A percentile compares a stretch with the other conserved stretches of the same genome.
Evolutionary conservation across 2,888 invertebrate genomes (phyloP).

Genomic region (Cetonia aurata): DNA sequence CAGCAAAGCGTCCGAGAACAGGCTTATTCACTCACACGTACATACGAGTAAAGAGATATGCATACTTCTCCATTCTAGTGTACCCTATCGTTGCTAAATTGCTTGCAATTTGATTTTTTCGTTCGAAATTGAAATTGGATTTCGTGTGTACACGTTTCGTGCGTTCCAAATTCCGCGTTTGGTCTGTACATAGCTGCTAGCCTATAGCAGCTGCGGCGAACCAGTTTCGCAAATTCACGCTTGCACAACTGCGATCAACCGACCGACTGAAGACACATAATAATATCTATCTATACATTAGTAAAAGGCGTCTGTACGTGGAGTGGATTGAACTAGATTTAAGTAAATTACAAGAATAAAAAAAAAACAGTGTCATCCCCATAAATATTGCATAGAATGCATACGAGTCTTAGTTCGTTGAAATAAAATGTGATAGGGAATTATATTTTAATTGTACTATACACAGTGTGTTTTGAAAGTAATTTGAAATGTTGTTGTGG

Average conservation of each 20-base stretch:
- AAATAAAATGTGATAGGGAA: too few species aligned
- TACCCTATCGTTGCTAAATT: constrained; percentile 28
- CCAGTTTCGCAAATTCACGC: constrained; percentile 31
- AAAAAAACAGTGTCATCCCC: too few species aligned
- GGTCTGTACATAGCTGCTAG: constrained; percentile 1
- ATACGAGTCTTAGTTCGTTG: too few species aligned
- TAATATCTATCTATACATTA: not conserved
- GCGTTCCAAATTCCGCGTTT: constrained; percentile 12
- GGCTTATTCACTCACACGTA: not conserved
- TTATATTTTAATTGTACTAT: too few species aligned
- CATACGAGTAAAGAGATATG: not conserved
- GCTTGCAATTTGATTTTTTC: constrained; percentile 6
- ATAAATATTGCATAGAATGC: too few species aligned
- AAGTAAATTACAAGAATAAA: not conserved
- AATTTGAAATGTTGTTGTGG: too few species aligned
- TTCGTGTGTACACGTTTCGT: constrained; percentile 4
- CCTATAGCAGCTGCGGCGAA: not conserved
- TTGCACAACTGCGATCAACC: constrained; percentile 20
- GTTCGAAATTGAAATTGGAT: constrained; percentile 7
- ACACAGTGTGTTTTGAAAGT: too few species aligned
- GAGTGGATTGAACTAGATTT: constrained; percentile 18
- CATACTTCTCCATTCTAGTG: not conserved
- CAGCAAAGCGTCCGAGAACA: too few species aligned
- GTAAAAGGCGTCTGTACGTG: constrained; percentile 9
- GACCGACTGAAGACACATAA: constrained; percentile 23